Percentiles rank a stretch among this genome's conserved stretches.
phyloP scores from a whole-genome alignment of 92 coral and sea anemone species.

The Bergia sp. region DNA sequence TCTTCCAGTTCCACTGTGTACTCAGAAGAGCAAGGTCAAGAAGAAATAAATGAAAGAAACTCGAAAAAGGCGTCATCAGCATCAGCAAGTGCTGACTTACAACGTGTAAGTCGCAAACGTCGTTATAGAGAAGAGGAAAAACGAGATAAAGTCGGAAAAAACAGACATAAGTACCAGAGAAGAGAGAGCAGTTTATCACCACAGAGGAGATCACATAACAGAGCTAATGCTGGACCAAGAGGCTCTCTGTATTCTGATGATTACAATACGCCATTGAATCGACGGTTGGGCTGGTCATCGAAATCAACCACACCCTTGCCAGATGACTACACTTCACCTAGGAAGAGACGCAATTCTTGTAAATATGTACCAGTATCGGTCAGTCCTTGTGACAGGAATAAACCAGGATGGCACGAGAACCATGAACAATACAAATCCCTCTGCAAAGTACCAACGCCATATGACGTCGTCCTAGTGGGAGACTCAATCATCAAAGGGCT shows the following conservation, averaged over 20 bases:
- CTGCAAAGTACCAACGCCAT: conserved; percentile 45
- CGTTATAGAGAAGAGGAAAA: not conserved
- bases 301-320: conserved; percentile 6
- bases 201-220: not conserved
- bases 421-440: conserved; percentile 70
- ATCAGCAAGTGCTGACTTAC: not conserved
- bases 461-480: conserved; percentile 76
- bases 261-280: not conserved
- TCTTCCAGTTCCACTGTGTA: not conserved
- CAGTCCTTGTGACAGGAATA: conserved; percentile 70
- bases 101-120: not conserved
- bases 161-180: not conserved
- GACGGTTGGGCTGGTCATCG: not conserved
- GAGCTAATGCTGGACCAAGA: not conserved
- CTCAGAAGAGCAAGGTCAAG: not conserved
- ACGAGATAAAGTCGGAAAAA: not conserved
- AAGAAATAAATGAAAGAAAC: not conserved
- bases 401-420: conserved; percentile 80
- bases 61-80: not conserved
- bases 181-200: conserved; percentile 7
- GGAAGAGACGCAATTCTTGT: not conserved
- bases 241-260: conserved; percentile 24
- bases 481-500: conserved; percentile 94
- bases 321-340: not conserved
- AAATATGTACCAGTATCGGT: conserved; percentile 39